phyloP scores from a whole-genome alignment of 2,113 vertebrate species.

The Petaurus breviceps region DNA sequence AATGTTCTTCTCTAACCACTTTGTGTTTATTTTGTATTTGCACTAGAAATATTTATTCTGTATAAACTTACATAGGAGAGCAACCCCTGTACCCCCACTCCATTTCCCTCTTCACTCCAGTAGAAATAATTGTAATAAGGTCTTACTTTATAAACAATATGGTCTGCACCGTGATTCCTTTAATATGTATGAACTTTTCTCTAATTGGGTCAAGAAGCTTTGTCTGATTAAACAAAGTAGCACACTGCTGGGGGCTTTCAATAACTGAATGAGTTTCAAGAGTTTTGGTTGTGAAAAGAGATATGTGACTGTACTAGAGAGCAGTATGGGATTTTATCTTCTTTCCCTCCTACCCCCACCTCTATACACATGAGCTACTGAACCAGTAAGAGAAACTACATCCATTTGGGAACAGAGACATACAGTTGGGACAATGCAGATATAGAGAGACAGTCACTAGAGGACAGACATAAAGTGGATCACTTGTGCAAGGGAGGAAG shows the following conservation, averaged over 20 bases:
- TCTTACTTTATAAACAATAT: not conserved
- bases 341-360: not conserved
- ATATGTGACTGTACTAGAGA: not conserved
- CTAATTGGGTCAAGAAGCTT: not conserved
- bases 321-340: not conserved
- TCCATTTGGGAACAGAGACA: not conserved
- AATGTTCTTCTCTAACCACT: too few species aligned
- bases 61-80: not conserved
- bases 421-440: not conserved
- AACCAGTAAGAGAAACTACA: not conserved
- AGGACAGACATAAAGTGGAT: not conserved
- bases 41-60: not conserved
- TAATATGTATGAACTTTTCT: not conserved
- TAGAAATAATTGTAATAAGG: not conserved
- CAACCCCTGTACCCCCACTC: not conserved
- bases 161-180: not conserved
- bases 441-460: not conserved
- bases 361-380: not conserved
- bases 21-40: not conserved
- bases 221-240: not conserved
- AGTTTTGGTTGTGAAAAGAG: not conserved
- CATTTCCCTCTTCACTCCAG: not conserved
- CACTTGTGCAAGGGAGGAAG: not conserved
- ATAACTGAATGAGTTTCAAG: not conserved
- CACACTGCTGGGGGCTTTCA: not conserved